Evolutionary conservation across 2,888 invertebrate species (phyloP), one percentile per base, ranked within the genome.

Genomic region (Diarsia rubi): DNA sequence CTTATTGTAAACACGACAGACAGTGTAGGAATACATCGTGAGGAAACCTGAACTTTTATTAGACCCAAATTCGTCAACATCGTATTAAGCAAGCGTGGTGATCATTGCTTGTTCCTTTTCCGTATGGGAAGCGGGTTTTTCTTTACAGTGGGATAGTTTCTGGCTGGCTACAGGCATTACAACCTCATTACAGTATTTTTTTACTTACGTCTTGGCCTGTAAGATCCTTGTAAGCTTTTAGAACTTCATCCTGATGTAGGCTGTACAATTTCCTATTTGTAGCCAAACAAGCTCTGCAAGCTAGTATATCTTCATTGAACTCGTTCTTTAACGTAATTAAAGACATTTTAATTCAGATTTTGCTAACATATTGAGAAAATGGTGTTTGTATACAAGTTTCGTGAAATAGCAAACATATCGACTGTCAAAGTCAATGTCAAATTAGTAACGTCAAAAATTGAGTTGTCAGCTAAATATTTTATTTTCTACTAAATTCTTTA

Each of bases 221-320:
- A 2, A 86, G 74, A 70, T 44, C 45, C 60, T 54, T 72, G 16
- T 77, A 86, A 8, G 76, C 66, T 4, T 63, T 27, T 0, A 68
- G n/a, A 14, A 86, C 4, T 59, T 77, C 75, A 0, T 74, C 37
- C 14, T 75, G 67, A 44, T 82, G 47, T 9, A 86, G 47, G 21
- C 68, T 72, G 52, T 73, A 78, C 3, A 86, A 21, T 12, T 77
- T 83, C 2, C 75, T 79, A 21, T 84, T 72, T 1, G 73, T 81
- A 24, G 75, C 54, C 16, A 86, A 78, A 74, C 86, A 86, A 12
- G 79, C 75, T 69, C 83, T 73, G 31, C 86, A 86, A 3, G 73
- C 81, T 57, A 44, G 24, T 47, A 81, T 21, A 42, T 79, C 60
- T 49, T 83, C 80, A 57, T 69, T 79, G 5, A 65, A 83, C 57